Evolutionary conservation across 1,140 invertebrate species (phyloP), one percentile per base, ranked within the genome.

Genomic region (Scaptomyza hsui): DNA sequence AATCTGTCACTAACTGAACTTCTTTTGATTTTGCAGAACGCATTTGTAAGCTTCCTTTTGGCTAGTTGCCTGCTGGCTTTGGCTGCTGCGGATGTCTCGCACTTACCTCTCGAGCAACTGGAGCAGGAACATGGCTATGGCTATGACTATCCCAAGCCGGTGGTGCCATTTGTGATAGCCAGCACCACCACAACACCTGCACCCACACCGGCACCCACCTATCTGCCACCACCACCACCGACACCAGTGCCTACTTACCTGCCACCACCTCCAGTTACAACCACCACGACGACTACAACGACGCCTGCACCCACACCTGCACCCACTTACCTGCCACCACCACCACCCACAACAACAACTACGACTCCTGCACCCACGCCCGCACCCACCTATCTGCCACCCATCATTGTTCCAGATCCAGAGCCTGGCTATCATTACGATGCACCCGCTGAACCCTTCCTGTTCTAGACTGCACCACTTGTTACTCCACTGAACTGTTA

Each of bases 401-500:
- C 61, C 10, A 32, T 74, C 21, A 68, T 72, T 29, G 73, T 89
- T 16, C 64, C 69, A 5, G 78, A 79, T 15, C 62, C 72, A 3
- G 53, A 70, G 42, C 74, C 62, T 42, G 85, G 88, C n/a, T 90
- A 90, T 19, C 88, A 79, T 62, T 90, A 90, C 18, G 74, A 90
- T n/a, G 71, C 52, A n/a, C 88, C 88, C 10, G 72, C 76, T 12
- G 61, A 81, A 39, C 52, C 61, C 5, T 88, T 88, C 42, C 18
- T 65, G 37, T 88, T 78, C 61, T 88, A 75, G 57, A 48, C 12
- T 37, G 18, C 21, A 21, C 29, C 42, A 51, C 42, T 29, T n/a
- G n/a, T 10, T 4, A n/a, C 32, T 3, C 29, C 29, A 32, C 29
- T 6, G 44, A 51, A 51, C 56, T 35, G 42, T 24, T 15, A 32